A percentile compares a stretch with the other conserved stretches of the same genome.
These are phyloP conservation scores for Laterallus jamaicensis DNA, from an alignment of 2,113 vertebrate species.

Conservation along the genomic window DNA sequence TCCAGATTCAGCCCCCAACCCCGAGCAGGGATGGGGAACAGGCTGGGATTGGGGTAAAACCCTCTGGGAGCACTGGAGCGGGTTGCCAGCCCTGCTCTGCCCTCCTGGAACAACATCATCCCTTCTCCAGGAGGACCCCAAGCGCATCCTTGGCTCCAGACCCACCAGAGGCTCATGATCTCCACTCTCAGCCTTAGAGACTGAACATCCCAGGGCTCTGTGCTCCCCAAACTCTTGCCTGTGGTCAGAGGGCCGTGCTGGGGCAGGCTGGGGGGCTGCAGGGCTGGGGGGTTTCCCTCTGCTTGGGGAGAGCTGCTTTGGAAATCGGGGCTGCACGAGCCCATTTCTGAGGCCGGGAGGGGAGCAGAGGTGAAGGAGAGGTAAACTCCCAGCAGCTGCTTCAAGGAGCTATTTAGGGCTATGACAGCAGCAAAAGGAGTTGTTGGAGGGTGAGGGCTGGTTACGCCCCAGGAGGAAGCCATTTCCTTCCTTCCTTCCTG, in stretches of 20 bases:
- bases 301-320: neutral
- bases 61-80: fast-evolving
- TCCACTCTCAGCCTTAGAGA: neutral
- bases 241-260: fast-evolving
- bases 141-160: neutral
- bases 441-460: neutral
- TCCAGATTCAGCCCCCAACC: neutral
- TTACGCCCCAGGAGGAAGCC: neutral
- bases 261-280: neutral
- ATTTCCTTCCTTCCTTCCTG: conserved; percentile 2
- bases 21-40: fast-evolving
- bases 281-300: neutral
- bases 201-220: neutral
- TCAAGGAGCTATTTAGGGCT: conserved; percentile 12
- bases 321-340: neutral
- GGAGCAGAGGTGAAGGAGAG: neutral
- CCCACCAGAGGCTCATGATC: neutral
- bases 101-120: neutral
- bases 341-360: neutral
- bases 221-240: fast-evolving
- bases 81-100: neutral
- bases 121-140: neutral
- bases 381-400: conserved; percentile 22
- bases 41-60: neutral
- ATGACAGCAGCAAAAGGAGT: neutral